These are phyloP conservation scores for Varanus komodoensis DNA, from an alignment of 2,113 vertebrate genomes.

Conservation along the genomic window DNA sequence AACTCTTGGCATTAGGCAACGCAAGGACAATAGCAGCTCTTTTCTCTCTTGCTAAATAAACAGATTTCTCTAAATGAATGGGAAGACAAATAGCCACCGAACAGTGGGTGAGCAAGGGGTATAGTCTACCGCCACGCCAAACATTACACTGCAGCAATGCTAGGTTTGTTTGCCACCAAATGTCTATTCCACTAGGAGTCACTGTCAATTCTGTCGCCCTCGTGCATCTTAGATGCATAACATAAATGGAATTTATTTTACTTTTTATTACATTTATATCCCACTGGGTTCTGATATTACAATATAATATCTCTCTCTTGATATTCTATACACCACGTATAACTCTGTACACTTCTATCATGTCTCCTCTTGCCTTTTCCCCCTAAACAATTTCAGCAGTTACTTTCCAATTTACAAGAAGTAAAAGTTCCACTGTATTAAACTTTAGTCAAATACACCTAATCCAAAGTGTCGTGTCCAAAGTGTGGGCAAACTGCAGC, in stretches of 20 bases:
- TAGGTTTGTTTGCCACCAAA: background rate
- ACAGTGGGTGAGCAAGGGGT: constrained; percentile 18
- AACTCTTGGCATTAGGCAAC: constrained; percentile 66
- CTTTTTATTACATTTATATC: too few relatives aligned
- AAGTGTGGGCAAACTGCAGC: background rate
- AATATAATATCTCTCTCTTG: too few relatives aligned
- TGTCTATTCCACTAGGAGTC: background rate
- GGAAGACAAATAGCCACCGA: constrained; percentile 24
- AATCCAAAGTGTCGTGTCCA: background rate
- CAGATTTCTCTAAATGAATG: constrained; percentile 45
- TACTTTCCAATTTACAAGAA: background rate
- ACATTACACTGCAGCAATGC: background rate
- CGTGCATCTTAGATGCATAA: background rate
- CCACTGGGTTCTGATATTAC: too few relatives aligned
- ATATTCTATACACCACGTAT: too few relatives aligned
- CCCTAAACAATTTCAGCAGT: too few relatives aligned
- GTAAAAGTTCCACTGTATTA: background rate
- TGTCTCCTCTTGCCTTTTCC: too few relatives aligned
- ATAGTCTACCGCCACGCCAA: background rate
- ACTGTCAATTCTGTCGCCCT: background rate
- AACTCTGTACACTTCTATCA: too few relatives aligned
- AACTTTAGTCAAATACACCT: background rate
- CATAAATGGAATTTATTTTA: background rate
- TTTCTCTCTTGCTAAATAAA: constrained; percentile 35
- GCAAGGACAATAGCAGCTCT: constrained; percentile 52